phyloP scores from a whole-genome alignment of 2,113 vertebrate species.

The Phaetusa simplex region DNA sequence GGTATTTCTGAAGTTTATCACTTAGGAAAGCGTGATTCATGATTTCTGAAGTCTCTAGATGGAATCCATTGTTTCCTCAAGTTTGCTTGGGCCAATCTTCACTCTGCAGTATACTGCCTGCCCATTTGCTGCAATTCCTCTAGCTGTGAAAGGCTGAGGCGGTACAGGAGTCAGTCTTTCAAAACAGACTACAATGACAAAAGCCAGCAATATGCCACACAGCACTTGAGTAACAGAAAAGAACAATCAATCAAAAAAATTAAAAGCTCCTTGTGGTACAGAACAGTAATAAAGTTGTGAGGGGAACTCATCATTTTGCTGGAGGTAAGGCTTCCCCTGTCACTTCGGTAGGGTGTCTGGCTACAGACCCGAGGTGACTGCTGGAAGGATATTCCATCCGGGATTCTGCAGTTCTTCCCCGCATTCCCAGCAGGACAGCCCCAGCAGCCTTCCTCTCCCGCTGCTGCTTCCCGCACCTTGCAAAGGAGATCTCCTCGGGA shows the following conservation, averaged over 20 bases:
- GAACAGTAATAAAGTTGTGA: background rate
- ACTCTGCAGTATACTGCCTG: background rate
- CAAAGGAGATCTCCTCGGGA: background rate
- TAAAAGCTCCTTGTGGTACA: constrained; percentile 13
- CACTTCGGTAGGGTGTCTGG: background rate
- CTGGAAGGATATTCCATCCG: background rate
- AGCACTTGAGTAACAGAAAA: constrained; percentile 43
- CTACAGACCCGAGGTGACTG: background rate
- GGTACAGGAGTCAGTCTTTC: constrained; percentile 44
- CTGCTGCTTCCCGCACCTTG: background rate
- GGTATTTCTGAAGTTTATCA: background rate
- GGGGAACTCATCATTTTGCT: background rate
- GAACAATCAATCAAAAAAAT: constrained; percentile 44
- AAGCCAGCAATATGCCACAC: constrained; percentile 50
- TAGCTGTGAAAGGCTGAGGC: background rate
- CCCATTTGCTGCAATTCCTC: background rate
- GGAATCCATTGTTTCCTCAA: background rate
- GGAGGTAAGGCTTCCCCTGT: background rate
- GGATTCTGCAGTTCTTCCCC: background rate
- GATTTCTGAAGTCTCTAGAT: background rate
- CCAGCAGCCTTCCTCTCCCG: background rate
- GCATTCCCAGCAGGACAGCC: background rate
- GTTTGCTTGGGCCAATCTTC: background rate
- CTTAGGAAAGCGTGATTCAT: background rate
- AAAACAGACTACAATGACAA: constrained; percentile 48